phyloP scores from a whole-genome alignment of 2,888 invertebrate genomes.

The Andrena praecox region DNA sequence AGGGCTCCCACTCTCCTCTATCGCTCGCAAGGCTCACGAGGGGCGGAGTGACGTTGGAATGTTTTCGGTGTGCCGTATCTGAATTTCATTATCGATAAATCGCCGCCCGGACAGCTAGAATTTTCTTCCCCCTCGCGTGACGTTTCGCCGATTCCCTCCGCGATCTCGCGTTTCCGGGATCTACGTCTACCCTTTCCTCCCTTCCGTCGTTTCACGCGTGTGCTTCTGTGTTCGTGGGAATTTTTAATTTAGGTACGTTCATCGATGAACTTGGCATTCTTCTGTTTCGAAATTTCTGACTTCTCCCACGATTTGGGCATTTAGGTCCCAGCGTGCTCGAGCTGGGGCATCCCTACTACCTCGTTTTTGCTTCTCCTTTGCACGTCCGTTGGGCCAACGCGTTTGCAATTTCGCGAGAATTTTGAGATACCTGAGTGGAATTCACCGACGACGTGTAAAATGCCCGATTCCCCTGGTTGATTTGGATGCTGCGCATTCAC shows the following conservation, averaged over 20 bases:
- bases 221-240: neutral
- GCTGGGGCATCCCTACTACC: too few relatives aligned
- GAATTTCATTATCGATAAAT: constrained; percentile 62
- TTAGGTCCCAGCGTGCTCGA: too few relatives aligned
- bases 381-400: neutral
- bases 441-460: neutral
- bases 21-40: constrained; percentile 1
- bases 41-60: constrained; percentile 52
- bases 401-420: neutral
- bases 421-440: neutral
- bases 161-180: neutral
- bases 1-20: constrained; percentile 24
- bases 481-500: constrained; percentile 7
- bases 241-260: neutral
- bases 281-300: too few relatives aligned
- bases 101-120: constrained; percentile 32
- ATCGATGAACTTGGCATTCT: too few relatives aligned
- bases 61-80: constrained; percentile 48
- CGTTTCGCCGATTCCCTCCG: constrained; percentile 21
- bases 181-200: neutral
- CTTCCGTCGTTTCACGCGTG: neutral
- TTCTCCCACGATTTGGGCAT: too few relatives aligned
- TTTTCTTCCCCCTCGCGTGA: constrained; percentile 38
- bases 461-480: constrained; percentile 5
- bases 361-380: neutral